These are phyloP conservation scores for Pardosa pseudoannulata DNA, from an alignment of 2,888 invertebrate genomes.

Conservation along the genomic window DNA sequence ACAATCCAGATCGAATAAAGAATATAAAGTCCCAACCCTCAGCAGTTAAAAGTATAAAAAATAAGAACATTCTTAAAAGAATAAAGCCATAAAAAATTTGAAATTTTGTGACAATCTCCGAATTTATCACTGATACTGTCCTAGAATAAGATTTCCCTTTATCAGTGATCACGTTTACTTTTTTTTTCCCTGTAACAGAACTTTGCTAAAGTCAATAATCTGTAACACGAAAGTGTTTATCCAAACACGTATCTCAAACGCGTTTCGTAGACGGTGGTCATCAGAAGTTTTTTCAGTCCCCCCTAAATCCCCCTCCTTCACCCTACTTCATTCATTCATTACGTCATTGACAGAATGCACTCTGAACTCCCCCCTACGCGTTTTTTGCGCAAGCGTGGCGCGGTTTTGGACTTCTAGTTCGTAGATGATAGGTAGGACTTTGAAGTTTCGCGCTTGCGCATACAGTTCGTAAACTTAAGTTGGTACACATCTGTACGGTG, in stretches of 20 bases:
- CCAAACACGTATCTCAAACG: slow-evolving; percentile 57
- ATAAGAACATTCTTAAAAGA: too few species aligned
- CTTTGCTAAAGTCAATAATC: slow-evolving; percentile 46
- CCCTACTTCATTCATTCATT: slow-evolving; percentile 23
- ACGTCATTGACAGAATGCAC: slow-evolving; percentile 40
- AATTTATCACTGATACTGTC: too few species aligned
- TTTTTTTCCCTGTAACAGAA: slow-evolving; percentile 21
- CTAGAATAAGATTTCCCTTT: background rate
- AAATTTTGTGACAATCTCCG: too few species aligned
- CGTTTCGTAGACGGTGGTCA: slow-evolving; percentile 50
- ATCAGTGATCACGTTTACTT: background rate
- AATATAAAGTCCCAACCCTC: too few species aligned
- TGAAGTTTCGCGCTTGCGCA: slow-evolving; percentile 60
- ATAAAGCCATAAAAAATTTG: too few species aligned
- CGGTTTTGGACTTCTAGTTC: slow-evolving; percentile 26
- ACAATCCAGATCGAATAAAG: too few species aligned
- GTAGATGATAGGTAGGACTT: slow-evolving; percentile 67
- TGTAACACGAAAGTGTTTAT: slow-evolving; percentile 62
- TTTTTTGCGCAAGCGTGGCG: slow-evolving; percentile 45
- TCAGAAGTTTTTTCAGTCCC: slow-evolving; percentile 24
- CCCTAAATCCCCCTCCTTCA: background rate
- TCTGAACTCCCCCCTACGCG: slow-evolving; percentile 27
- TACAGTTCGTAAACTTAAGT: slow-evolving; percentile 35
- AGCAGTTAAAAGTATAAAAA: too few species aligned
- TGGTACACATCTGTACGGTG: slow-evolving; percentile 49